Conservation (phyloP, 2,888 invertebrate species). For the Strigamia maritima region DNA sequence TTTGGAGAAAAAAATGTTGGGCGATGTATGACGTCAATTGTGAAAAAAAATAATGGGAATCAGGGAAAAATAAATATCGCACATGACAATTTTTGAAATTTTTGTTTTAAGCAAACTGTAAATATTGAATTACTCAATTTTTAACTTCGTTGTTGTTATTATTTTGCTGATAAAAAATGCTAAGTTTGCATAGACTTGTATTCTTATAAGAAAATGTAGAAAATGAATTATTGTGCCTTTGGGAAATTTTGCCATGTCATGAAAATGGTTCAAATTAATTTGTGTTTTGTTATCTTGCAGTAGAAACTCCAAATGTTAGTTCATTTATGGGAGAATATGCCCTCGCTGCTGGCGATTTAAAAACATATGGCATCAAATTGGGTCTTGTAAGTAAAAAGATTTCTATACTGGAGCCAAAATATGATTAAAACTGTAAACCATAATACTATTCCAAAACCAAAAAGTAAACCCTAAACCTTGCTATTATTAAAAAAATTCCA, state of each 20-base stretch:
- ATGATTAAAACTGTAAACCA: neutral
- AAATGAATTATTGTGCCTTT: neutral
- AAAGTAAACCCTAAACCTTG: too few species aligned
- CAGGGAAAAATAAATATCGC: neutral
- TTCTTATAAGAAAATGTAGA: too few species aligned
- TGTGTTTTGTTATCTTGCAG: neutral
- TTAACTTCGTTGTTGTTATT: too few species aligned
- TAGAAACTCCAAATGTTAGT: neutral
- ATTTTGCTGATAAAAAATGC: too few species aligned
- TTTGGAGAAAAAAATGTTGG: neutral
- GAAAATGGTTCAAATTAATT: neutral
- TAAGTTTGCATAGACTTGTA: too few species aligned
- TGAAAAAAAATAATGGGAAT: neutral
- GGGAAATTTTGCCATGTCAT: neutral
- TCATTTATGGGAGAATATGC: neutral
- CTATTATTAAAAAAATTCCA: too few species aligned
- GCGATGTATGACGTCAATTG: neutral
- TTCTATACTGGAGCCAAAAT: constrained; percentile 13
- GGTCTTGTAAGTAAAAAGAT: neutral
- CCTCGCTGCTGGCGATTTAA: neutral
- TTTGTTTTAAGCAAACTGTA: neutral
- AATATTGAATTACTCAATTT: too few species aligned
- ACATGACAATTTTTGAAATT: neutral
- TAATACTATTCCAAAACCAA: neutral
- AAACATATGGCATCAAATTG: neutral